Conservation (phyloP, 2,888 invertebrate genomes). For the Protonemura montana region DNA sequence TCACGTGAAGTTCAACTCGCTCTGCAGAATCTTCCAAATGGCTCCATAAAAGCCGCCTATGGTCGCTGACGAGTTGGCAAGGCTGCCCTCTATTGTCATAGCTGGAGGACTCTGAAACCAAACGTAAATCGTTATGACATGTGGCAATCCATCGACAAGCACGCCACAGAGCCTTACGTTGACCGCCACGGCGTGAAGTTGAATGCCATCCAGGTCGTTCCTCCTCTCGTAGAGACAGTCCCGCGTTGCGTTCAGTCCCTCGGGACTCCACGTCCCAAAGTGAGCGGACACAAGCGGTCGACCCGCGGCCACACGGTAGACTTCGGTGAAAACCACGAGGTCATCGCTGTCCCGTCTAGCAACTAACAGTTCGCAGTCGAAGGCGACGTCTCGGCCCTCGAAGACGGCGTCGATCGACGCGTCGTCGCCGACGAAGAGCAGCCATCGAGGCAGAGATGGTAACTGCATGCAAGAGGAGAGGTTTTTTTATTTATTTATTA, state of each 20-base stretch:
- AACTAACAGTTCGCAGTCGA: conserved; percentile 42
- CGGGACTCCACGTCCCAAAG: conserved; percentile 37
- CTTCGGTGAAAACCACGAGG: conserved; percentile 36
- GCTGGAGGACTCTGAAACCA: not conserved
- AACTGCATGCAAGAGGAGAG: too few species aligned
- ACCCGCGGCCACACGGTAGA: conserved; percentile 29
- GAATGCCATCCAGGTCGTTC: not conserved
- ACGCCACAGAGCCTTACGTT: not conserved
- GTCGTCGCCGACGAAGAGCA: conserved; percentile 22
- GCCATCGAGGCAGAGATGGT: conserved; percentile 22
- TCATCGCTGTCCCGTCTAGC: conserved; percentile 8
- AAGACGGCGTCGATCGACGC: conserved; percentile 14
- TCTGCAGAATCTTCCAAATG: not conserved
- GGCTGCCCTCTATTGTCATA: not conserved
- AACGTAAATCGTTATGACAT: too few species aligned
- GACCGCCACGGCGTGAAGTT: not conserved
- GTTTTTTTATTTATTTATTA: too few species aligned
- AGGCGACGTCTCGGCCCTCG: conserved; percentile 30
- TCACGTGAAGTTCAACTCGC: not conserved
- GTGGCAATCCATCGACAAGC: too few species aligned
- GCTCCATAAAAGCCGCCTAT: not conserved
- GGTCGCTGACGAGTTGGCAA: not conserved
- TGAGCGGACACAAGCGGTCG: not conserved
- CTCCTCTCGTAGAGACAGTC: not conserved
- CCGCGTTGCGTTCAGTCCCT: conserved; percentile 18